Base-by-base conservation (phyloP, 2,888 invertebrate species). In the Hirtodrosophila histrioides region DNA sequence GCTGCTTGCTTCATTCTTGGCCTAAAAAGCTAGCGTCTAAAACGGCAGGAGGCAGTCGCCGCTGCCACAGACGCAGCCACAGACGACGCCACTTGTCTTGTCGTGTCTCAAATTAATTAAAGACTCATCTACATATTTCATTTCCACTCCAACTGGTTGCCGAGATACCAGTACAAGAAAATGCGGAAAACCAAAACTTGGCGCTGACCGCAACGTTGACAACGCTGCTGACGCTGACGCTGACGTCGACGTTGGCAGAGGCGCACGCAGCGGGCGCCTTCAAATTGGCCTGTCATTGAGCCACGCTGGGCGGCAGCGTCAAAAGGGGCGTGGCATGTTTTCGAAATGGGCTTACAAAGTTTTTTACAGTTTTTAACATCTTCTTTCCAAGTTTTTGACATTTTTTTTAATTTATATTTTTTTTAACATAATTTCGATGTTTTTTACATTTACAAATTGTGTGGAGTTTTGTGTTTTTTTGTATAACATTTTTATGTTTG, bases 61-160 rank as follows among this genome's bases (percentile, higher is more conserved):
- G 66, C 12, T 39, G 37, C 54, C 54, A 49, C 43, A 29, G 70
- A 39, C 27, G 69, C 56, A 48, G 62, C 61, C 51, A 50, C 60
- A 79, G 83, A 69, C 60, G 76, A 80, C 86, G 84, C 89, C 75
- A 88, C 88, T 80, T 81, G 87, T 84, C 85, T 74, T 88, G 88
- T 86, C 87, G 87, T 85, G 87, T 84, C 87, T 88, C 82, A 88
- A 84, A 84, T 84, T 84, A 84, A 84, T 84, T 88, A 88, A 84
- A 84, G 84, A 84, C 84, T 84, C 84, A 84, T 88, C 84, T 88
- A 81, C 84, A 88, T 84, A 84, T 86, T 84, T 84, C 86, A 83
- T 83, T 82, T 82, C 88, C 82, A 86, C 88, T 82, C 86, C 73
- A 82, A 82, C 82, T 87, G 83, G 82, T 82, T 87, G 67, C 60